A percentile compares a stretch with the other conserved stretches of the same genome.
phyloP scores from a whole-genome alignment of 2,888 invertebrate genomes.

The Oegoconia quadripuncta region DNA sequence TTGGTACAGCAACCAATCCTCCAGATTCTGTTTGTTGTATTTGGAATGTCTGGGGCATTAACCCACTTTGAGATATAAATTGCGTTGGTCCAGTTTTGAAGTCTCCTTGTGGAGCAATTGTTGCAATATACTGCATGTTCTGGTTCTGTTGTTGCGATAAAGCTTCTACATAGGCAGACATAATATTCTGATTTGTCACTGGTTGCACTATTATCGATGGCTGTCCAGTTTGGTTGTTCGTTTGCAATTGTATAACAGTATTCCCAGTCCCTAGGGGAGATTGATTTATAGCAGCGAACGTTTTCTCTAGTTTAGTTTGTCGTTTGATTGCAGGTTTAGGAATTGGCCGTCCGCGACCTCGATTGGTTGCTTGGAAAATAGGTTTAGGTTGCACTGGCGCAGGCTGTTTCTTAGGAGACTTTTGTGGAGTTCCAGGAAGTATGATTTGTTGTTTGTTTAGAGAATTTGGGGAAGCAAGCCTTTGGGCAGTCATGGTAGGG shows the following conservation, averaged over 20 bases:
- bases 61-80: slow-evolving; percentile 74
- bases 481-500: slow-evolving; percentile 68
- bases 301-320: slow-evolving; percentile 71
- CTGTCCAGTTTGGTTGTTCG: slow-evolving; percentile 74
- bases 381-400: slow-evolving; percentile 70
- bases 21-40: slow-evolving; percentile 81
- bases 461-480: slow-evolving; percentile 61
- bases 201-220: slow-evolving; percentile 86
- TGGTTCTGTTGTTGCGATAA: slow-evolving; percentile 84
- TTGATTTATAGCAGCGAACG: slow-evolving; percentile 68
- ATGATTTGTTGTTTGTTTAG: slow-evolving; percentile 71
- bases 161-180: slow-evolving; percentile 83
- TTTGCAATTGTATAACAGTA: slow-evolving; percentile 79
- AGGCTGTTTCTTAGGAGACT: slow-evolving; percentile 72
- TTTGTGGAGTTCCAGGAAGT: slow-evolving; percentile 59
- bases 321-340: slow-evolving; percentile 71
- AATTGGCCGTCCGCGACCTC: slow-evolving; percentile 66
- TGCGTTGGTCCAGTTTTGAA: slow-evolving; percentile 77
- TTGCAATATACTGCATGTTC: slow-evolving; percentile 87
- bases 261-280: slow-evolving; percentile 64
- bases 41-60: slow-evolving; percentile 80
- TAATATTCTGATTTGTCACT: slow-evolving; percentile 77
- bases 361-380: slow-evolving; percentile 65
- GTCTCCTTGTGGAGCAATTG: slow-evolving; percentile 81
- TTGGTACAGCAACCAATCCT: slow-evolving; percentile 79